These are phyloP conservation scores for Microcebus griseorufus DNA, from an alignment of 2,113 vertebrate genomes.

Conservation along the genomic window DNA sequence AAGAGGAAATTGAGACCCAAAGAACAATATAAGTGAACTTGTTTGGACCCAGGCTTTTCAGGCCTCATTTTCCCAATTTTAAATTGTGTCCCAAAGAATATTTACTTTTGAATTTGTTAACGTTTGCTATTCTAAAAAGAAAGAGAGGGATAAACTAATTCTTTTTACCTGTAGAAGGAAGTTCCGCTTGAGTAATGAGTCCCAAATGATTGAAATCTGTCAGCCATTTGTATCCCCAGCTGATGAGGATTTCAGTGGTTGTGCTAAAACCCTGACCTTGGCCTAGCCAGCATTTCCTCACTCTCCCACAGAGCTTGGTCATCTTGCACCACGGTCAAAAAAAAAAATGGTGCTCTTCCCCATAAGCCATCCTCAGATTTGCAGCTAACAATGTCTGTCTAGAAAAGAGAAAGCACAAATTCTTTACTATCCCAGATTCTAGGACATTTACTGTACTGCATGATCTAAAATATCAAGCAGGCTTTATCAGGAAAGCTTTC, in stretches of 20 bases:
- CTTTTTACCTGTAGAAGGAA: background rate
- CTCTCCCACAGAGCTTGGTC: background rate
- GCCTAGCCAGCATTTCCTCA: background rate
- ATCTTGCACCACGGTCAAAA: background rate
- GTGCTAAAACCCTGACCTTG: too few species aligned
- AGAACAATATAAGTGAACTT: background rate
- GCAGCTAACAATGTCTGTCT: background rate
- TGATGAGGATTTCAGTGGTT: background rate
- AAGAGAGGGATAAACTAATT: background rate
- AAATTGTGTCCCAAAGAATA: background rate
- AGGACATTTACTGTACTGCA: background rate
- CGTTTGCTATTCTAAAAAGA: background rate
- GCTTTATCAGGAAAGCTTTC: background rate
- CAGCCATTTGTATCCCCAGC: background rate
- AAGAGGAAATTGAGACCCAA: background rate
- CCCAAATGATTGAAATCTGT: background rate
- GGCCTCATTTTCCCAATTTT: background rate
- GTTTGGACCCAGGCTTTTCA: background rate
- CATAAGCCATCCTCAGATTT: background rate
- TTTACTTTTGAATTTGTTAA: conserved; percentile 8
- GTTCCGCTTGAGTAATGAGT: background rate
- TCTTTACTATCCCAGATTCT: background rate
- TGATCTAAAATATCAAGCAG: background rate
- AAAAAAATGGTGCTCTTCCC: background rate
- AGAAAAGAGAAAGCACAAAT: background rate